Base-by-base conservation (phyloP, 2,888 invertebrate species). In the Mesopsocus fuscifrons region DNA sequence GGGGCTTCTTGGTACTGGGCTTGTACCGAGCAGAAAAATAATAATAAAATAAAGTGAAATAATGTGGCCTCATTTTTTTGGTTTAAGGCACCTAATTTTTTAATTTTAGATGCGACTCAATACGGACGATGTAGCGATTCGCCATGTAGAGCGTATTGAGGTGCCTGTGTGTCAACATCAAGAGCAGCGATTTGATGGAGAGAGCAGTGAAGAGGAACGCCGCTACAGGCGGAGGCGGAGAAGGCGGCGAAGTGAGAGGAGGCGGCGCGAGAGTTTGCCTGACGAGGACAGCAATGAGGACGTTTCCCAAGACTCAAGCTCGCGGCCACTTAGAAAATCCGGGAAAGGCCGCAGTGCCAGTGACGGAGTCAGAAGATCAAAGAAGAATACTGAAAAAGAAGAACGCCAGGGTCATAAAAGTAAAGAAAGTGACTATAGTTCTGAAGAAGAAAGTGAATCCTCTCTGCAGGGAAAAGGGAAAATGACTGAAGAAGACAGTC, bases 391-490 rank as follows among this genome's bases (percentile, higher is more conserved):
- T 21, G 43, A 43, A 41, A 6, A 26, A 9, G 35, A 44, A 41
- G 63, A 40, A 59, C 64, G 51, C 63, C 64, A 55, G 54, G 65
- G 41, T 5, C 22, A 49, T 64, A 65, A 54, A 59, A 64, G 26
- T 66, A 65, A 53, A 64, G 65, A 52, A 62, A 64, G 22, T 57
- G 65, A 49, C 56, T 60, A 35, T 64, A 65, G 51, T 44, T 33
- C 26, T 63, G 65, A 54, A 59, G 63, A 32, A 58, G 65, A 48
- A 72, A 71, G 48, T 71, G 72, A 54, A 71, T n/a, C n/a, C n/a
- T n/a, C n/a, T n/a, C n/a, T n/a, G n/a, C n/a, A n/a, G n/a, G n/a
- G n/a, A n/a, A n/a, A n/a, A n/a, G n/a, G n/a, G n/a, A n/a, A n/a
- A n/a, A n/a, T n/a, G n/a, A n/a, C n/a, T n/a, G n/a, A n/a, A n/a